Conservation (phyloP, 2,888 invertebrate species). For the Zelleria hepariella region DNA sequence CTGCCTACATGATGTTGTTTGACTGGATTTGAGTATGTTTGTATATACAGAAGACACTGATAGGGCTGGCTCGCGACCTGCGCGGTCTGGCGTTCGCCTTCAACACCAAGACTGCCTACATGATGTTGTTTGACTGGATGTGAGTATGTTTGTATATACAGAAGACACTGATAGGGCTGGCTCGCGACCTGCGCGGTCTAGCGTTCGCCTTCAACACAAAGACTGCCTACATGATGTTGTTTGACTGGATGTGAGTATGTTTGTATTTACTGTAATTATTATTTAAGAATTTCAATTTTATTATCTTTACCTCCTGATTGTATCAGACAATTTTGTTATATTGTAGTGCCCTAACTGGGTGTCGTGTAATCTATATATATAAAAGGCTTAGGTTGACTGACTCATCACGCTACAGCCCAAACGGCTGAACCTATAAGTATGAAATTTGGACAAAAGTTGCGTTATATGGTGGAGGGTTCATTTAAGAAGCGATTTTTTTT, state of each 20-base stretch:
- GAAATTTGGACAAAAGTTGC: too few relatives aligned
- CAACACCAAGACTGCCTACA: slow-evolving; percentile 95
- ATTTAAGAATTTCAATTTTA: too few relatives aligned
- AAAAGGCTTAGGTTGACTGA: too few relatives aligned
- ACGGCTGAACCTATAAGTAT: too few relatives aligned
- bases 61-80: slow-evolving; percentile 94
- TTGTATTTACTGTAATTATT: neutral
- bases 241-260: neutral
- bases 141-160: slow-evolving; percentile 77
- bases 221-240: neutral
- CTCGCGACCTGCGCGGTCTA: slow-evolving; percentile 73
- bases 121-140: slow-evolving; percentile 99
- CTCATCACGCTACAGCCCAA: too few relatives aligned
- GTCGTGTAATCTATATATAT: too few relatives aligned
- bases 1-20: too few relatives aligned
- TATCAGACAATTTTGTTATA: too few relatives aligned
- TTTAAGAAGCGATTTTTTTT: too few relatives aligned
- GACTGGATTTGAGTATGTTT: slow-evolving; percentile 85
- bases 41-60: slow-evolving; percentile 93
- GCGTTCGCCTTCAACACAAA: slow-evolving; percentile 88
- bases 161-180: neutral
- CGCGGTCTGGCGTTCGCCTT: slow-evolving; percentile 96
- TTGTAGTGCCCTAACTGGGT: too few relatives aligned
- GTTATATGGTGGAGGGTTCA: too few relatives aligned
- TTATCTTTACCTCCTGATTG: too few relatives aligned